Evolutionary conservation across 2,113 vertebrate species (phyloP).

Genomic region (Procavia capensis): DNA sequence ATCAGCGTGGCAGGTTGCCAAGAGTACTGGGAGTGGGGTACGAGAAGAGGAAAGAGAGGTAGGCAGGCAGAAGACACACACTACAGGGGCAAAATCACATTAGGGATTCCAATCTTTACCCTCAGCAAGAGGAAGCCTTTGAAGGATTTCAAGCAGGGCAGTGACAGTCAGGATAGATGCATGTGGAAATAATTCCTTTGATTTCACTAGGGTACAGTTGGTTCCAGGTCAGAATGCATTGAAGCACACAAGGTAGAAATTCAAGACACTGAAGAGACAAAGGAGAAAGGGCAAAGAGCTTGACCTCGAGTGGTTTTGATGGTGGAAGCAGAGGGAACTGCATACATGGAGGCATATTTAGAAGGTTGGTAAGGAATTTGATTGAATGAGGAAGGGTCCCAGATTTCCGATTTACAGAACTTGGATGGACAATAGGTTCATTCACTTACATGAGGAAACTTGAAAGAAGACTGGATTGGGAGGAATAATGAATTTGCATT

Average conservation of each 20-base stretch:
- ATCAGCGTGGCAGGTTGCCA: not conserved
- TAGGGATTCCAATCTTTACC: not conserved
- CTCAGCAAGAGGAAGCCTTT: not conserved
- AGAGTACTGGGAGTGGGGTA: not conserved
- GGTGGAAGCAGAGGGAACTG: not conserved
- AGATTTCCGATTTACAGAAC: not conserved
- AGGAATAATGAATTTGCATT: not conserved
- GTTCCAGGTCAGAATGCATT: not conserved
- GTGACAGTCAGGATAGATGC: not conserved
- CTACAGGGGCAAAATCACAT: not conserved
- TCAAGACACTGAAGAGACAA: not conserved
- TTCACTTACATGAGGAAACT: not conserved
- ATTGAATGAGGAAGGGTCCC: not conserved
- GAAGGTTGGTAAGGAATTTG: not conserved
- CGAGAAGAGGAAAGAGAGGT: not conserved
- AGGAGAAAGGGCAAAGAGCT: not conserved
- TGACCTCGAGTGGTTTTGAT: not conserved
- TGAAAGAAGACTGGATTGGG: not conserved
- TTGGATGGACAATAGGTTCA: not conserved
- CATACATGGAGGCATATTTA: not conserved
- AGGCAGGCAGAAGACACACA: not conserved
- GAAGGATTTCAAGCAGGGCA: not conserved
- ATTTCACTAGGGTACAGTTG: not conserved
- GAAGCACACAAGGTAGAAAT: not conserved
- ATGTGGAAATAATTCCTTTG: not conserved